Evolutionary conservation across 2,888 invertebrate species (phyloP).

Genomic region (Ariolimax columbianus): DNA sequence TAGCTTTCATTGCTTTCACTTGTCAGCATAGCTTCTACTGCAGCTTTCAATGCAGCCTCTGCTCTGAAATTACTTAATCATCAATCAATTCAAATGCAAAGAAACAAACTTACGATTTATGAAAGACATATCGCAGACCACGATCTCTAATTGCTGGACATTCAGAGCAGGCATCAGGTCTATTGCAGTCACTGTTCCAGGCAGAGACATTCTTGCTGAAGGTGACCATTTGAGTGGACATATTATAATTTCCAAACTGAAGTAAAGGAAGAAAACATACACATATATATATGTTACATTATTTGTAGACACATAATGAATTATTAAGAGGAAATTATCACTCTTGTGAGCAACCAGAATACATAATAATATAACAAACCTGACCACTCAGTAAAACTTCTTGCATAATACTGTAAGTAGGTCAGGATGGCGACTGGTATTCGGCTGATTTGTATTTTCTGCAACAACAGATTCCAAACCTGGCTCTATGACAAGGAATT

Average conservation of each 20-base stretch:
- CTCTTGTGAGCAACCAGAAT: no score
- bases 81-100: not conserved
- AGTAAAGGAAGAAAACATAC: not conserved
- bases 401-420: no score
- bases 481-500: no score
- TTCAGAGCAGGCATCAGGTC: conserved; percentile 69
- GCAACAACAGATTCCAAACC: no score
- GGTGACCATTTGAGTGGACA: conserved; percentile 52
- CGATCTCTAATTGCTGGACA: conserved; percentile 69
- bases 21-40: no score
- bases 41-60: no score
- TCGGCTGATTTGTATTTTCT: no score
- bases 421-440: no score
- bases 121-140: conserved; percentile 51
- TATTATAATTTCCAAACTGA: conserved; percentile 68
- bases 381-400: no score
- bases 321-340: not conserved
- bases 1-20: no score
- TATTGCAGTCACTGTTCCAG: conserved; percentile 67
- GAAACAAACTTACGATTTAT: conserved; percentile 12
- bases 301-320: not conserved
- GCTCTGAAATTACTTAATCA: no score
- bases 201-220: conserved; percentile 16
- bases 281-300: not conserved
- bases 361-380: no score